phyloP scores from a whole-genome alignment of 2,113 vertebrate genomes.

The Pitta sordida region DNA sequence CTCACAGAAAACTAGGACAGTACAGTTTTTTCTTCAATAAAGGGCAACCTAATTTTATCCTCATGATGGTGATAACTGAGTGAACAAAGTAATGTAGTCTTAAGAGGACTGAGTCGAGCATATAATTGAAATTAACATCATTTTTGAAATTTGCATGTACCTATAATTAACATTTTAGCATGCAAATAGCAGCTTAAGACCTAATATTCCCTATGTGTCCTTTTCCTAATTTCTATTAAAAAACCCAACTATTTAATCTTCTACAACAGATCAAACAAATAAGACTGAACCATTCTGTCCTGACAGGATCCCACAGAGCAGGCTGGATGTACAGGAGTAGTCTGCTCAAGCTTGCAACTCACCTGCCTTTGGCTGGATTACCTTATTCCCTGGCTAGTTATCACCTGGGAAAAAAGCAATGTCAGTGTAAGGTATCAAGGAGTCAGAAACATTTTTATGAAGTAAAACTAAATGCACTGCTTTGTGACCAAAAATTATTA shows the following conservation, averaged over 20 bases:
- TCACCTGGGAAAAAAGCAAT: background rate
- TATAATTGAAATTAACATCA: conserved; percentile 23
- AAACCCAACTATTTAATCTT: background rate
- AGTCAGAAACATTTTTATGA: background rate
- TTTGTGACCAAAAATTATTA: background rate
- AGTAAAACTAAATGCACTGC: background rate
- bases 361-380: background rate
- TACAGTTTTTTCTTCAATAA: background rate
- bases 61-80: background rate
- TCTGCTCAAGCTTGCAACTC: background rate
- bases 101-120: conserved; percentile 7
- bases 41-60: background rate
- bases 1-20: background rate
- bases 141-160: conserved; percentile 14
- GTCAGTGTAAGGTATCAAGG: background rate
- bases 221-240: background rate
- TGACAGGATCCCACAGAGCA: background rate
- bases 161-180: conserved; percentile 32
- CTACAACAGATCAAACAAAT: background rate
- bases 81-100: conserved; percentile 1
- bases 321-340: background rate
- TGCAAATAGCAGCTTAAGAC: background rate
- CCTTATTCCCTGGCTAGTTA: background rate
- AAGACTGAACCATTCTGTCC: background rate
- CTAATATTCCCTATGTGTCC: background rate